Base-by-base conservation (phyloP, 2,888 invertebrate species). In the Calameuta idolon region DNA sequence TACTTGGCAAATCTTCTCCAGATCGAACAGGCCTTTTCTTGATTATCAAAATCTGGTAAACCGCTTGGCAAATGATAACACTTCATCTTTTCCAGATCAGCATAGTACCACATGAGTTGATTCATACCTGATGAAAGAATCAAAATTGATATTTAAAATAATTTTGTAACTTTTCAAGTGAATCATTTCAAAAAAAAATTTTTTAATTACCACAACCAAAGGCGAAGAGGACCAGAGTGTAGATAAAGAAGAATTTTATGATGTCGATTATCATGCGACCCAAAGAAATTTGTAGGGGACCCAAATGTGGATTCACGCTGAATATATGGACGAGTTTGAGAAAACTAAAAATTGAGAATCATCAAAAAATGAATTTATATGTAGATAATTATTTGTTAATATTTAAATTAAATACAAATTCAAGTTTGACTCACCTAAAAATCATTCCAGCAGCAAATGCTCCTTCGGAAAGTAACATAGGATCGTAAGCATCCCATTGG, bases 381-480 rank as follows among this genome's bases (percentile, higher is more conserved):
- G n/a, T n/a, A 31, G 34, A 30, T 74, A 75, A 71, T 31, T 71
- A 71, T 33, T 31, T 31, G 12, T 31, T 71, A 31, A 9, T 31
- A 71, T 31, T 34, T 31, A 33, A 1, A 71, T 31, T 34, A 71
- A 34, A 31, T 31, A 31, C 12, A 31, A 69, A 30, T 71, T 15
- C 31, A 76, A 33, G 23, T 55, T 35, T 77, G n/a, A 77, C 79
- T 82, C 87, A 94, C 94, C 95, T 95, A 92, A 98, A 98, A 87
- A 99, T 98, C 96, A 98, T 99, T 85, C 97, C 98, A 0, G 98
- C 98, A 0, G 98, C 98, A 91, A 99, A 99, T 71, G 98, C 96
- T 75, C 98, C 97, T 92, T 98, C 98, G 0, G 97, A 97, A 23
- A 99, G 93, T 33, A 99, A 92, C 95, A 98, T 98, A 0, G 99